Percentiles rank a stretch among this genome's conserved stretches.
Evolutionary conservation across 1,140 invertebrate species (phyloP).

Genomic region (honey bee (Apis mellifera)): DNA sequence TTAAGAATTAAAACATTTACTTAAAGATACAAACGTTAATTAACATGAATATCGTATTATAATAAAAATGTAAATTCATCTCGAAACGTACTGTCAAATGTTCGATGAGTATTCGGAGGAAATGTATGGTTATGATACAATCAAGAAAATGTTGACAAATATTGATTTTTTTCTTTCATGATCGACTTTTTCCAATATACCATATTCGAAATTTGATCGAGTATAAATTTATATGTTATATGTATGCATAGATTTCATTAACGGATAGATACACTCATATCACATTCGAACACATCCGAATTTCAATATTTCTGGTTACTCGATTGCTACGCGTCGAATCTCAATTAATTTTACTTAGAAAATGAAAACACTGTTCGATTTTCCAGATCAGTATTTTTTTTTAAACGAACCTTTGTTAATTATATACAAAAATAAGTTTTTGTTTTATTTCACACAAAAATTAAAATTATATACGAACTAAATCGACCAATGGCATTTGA

Average conservation of each 20-base stretch:
- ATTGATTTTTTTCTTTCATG: neutral
- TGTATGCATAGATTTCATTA: constrained; percentile 31
- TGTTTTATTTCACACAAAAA: too few species aligned
- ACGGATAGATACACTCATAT: neutral
- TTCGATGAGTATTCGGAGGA: too few species aligned
- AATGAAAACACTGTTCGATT: constrained; percentile 32
- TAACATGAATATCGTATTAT: too few species aligned
- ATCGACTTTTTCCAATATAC: neutral
- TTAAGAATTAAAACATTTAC: too few species aligned
- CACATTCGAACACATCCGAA: constrained; percentile 23
- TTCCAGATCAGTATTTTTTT: neutral
- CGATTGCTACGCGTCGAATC: constrained; percentile 8
- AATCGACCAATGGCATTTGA: too few species aligned
- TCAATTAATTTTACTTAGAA: constrained; percentile 50
- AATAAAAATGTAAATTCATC: too few species aligned
- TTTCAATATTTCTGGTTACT: constrained; percentile 39
- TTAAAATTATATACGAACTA: too few species aligned
- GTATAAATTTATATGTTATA: neutral
- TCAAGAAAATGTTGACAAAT: neutral
- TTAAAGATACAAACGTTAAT: too few species aligned
- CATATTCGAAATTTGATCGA: neutral
- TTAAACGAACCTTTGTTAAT: neutral
- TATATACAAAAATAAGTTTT: too few species aligned
- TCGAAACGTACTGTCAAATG: too few species aligned
- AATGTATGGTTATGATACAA: neutral